phyloP scores from a whole-genome alignment of 2,888 invertebrate species.

The Clivina fossor region DNA sequence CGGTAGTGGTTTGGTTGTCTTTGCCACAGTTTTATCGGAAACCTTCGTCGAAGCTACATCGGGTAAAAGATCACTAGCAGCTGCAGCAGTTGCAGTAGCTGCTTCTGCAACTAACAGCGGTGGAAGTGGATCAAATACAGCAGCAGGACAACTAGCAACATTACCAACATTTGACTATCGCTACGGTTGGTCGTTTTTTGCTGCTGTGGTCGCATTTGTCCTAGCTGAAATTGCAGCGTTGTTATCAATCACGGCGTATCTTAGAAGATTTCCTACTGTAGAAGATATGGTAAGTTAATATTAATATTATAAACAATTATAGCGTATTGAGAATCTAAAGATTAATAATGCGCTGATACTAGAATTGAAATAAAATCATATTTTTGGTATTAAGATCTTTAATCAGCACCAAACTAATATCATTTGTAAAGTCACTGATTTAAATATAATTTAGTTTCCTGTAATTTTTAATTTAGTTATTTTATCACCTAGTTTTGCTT shows the following conservation, averaged over 20 bases:
- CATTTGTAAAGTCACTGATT: too few relatives aligned
- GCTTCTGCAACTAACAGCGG: conserved; percentile 11
- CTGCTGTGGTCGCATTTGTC: conserved; percentile 61
- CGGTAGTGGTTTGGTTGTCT: conserved; percentile 62
- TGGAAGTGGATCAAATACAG: conserved; percentile 2
- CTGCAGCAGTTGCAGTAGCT: conserved; percentile 24
- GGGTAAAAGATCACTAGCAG: conserved; percentile 47
- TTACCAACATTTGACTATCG: conserved; percentile 54
- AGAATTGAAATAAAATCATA: too few relatives aligned
- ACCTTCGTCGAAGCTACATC: conserved; percentile 57
- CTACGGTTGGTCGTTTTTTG: conserved; percentile 66
- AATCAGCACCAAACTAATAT: too few relatives aligned
- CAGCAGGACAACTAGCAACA: conserved; percentile 43
- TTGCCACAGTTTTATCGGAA: conserved; percentile 63
- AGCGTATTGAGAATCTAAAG: background rate
- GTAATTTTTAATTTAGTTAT: too few relatives aligned
- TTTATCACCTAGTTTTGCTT: too few relatives aligned
- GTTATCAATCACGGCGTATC: conserved; percentile 61
- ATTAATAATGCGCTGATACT: too few relatives aligned
- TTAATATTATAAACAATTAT: background rate
- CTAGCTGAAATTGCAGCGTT: conserved; percentile 62
- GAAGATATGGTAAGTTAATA: conserved; percentile 60
- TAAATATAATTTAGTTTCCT: too few relatives aligned
- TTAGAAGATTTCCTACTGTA: conserved; percentile 61
- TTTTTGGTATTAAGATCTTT: too few relatives aligned